Percentiles rank a stretch among this genome's conserved stretches.
phyloP scores from a whole-genome alignment of 2,797 vertebrate species.

The Acipenser ruthenus region DNA sequence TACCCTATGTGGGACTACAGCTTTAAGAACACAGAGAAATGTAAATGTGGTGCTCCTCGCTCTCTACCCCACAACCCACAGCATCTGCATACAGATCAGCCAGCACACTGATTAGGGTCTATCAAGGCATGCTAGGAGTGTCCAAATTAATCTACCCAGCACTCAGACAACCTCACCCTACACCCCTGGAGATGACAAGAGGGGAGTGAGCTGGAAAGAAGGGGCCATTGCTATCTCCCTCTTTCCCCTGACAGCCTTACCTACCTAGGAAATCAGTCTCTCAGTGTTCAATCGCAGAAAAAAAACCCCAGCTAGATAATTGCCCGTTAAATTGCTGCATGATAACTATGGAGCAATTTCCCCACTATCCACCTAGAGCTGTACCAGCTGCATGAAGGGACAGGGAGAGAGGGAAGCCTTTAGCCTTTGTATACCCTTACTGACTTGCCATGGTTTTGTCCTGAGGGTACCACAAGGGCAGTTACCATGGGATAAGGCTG shows the following conservation, averaged over 20 bases:
- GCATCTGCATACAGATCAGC: too few relatives aligned
- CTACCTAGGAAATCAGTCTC: not conserved
- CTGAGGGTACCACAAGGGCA: too few relatives aligned
- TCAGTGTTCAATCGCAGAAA: not conserved
- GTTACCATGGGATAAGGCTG: too few relatives aligned
- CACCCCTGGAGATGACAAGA: not conserved
- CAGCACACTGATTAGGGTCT: not conserved
- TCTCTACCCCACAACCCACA: too few relatives aligned
- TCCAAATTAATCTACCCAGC: not conserved
- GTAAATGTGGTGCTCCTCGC: too few relatives aligned
- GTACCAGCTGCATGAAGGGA: too few relatives aligned
- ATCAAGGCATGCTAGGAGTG: not conserved
- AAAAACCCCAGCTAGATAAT: not conserved
- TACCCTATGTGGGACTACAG: too few relatives aligned
- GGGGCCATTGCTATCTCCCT: not conserved
- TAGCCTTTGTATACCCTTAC: too few relatives aligned
- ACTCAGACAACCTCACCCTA: not conserved
- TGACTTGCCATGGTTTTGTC: too few relatives aligned
- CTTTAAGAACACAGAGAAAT: too few relatives aligned
- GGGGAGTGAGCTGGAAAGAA: not conserved
- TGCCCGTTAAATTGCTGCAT: conserved; percentile 1
- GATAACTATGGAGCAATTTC: conserved; percentile 1
- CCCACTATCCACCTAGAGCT: not conserved
- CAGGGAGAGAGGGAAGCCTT: too few relatives aligned
- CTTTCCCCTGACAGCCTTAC: not conserved